Evolutionary conservation across 2,888 invertebrate genomes (phyloP), one percentile per base, ranked within the genome.

Genomic region (Fabriciana adippe): DNA sequence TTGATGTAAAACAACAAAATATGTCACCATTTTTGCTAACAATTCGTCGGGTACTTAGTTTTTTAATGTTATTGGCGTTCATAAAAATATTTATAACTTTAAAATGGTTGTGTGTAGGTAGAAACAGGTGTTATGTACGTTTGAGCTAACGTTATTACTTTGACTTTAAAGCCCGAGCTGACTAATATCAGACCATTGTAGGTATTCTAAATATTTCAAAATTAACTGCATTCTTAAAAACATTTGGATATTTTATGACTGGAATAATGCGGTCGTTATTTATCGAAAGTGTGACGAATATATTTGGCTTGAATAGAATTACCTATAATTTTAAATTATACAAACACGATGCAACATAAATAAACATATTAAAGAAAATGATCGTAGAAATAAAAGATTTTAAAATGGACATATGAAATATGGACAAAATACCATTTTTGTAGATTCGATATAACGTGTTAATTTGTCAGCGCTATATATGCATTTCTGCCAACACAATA

Each of bases 401-500:
- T 47, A 18, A 56, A 47, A 47, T 18, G 50, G n/a, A 8, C 6
- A 4, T 15, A 31, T 55, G 0, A 51, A 41, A 56, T 62, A 55
- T 48, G 55, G 51, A 72, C 79, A 78, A 79, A 81, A 76, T 77
- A 74, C 76, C 79, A 81, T 79, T 80, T 84, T 82, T 82, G 82
- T 82, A 87, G 81, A 80, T 82, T 81, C 78, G 73, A 65, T 78
- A 81, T 78, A 82, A 83, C 78, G 88, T 88, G 91, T 78, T 89
- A 92, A 91, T 87, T 86, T 82, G 88, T 77, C 82, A 85, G 81
- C 82, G 85, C 83, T 87, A 89, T 68, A 89, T 68, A 87, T 90
- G 89, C 90, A 89, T 70, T 83, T 48, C n/a, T 82, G 82, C 85
- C 88, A 81, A 88, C 86, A 83, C 81, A 80, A 78, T 76, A 74